These are phyloP conservation scores for Ellobium chinense DNA, from an alignment of 2,888 invertebrate species.

Conservation along the genomic window DNA sequence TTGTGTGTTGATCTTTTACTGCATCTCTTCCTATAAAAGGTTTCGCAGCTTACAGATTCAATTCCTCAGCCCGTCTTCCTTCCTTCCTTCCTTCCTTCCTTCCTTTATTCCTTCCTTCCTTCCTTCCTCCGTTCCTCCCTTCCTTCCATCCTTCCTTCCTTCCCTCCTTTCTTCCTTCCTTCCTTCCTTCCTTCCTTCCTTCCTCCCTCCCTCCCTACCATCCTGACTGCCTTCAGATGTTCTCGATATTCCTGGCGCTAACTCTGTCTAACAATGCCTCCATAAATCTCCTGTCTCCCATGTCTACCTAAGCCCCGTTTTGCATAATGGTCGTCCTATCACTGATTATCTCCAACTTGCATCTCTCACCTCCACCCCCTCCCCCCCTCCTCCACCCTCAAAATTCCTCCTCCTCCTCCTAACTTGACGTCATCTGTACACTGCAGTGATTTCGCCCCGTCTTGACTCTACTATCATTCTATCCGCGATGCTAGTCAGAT, in stretches of 20 bases:
- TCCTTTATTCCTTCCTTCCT: neutral
- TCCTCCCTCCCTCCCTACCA: neutral
- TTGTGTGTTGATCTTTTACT: no score
- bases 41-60: neutral
- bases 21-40: no score
- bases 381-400: neutral
- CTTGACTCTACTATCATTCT: no score
- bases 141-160: neutral
- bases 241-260: neutral
- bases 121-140: neutral
- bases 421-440: no score
- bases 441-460: no score
- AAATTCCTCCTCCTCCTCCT: neutral
- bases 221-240: neutral
- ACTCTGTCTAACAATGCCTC: neutral
- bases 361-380: neutral
- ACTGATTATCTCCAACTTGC: neutral
- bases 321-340: no score
- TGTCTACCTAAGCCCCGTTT: neutral
- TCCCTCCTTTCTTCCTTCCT: neutral
- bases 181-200: neutral
- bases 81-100: slow-evolving; percentile 3
- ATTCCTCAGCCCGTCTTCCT: neutral
- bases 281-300: neutral
- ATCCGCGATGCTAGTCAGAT: no score